Conservation (phyloP, 2,888 invertebrate species). For the Exocentrus adspersus region DNA sequence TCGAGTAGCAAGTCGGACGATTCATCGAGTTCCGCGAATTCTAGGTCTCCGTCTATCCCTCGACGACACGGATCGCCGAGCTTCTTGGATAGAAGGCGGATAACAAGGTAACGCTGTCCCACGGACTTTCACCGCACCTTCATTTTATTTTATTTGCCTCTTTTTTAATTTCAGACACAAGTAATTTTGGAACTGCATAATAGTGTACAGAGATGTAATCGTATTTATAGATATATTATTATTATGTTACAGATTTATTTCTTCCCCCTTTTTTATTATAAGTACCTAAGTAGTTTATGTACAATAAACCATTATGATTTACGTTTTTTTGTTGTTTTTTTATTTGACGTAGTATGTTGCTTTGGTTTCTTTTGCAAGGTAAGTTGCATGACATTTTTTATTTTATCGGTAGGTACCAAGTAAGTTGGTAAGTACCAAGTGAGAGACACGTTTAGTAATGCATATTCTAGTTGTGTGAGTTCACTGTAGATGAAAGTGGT, state of each 20-base stretch:
- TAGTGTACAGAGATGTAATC: conserved; percentile 27
- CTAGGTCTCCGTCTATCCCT: conserved; percentile 78
- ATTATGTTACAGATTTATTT: too few species aligned
- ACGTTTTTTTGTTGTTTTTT: conserved; percentile 55
- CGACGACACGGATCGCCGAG: conserved; percentile 93
- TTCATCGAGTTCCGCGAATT: conserved; percentile 61
- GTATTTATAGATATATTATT: not conserved
- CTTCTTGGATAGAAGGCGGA: conserved; percentile 91
- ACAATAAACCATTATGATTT: conserved; percentile 53
- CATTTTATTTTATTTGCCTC: conserved; percentile 57
- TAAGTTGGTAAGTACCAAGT: too few species aligned
- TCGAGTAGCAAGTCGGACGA: conserved; percentile 51
- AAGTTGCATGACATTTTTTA: conserved; percentile 48
- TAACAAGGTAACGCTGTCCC: conserved; percentile 81
- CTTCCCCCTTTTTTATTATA: too few species aligned
- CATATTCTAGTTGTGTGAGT: too few species aligned
- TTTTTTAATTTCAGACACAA: conserved; percentile 65
- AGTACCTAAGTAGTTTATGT: conserved; percentile 41
- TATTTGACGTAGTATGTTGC: conserved; percentile 39
- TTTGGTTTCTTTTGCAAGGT: conserved; percentile 47
- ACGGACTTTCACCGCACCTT: conserved; percentile 1
- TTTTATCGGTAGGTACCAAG: too few species aligned
- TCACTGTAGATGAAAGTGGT: too few species aligned
- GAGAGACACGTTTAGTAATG: too few species aligned
- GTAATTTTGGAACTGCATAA: conserved; percentile 43